phyloP scores from a whole-genome alignment of 2,888 invertebrate genomes.

The Peribatodes rhomboidaria region DNA sequence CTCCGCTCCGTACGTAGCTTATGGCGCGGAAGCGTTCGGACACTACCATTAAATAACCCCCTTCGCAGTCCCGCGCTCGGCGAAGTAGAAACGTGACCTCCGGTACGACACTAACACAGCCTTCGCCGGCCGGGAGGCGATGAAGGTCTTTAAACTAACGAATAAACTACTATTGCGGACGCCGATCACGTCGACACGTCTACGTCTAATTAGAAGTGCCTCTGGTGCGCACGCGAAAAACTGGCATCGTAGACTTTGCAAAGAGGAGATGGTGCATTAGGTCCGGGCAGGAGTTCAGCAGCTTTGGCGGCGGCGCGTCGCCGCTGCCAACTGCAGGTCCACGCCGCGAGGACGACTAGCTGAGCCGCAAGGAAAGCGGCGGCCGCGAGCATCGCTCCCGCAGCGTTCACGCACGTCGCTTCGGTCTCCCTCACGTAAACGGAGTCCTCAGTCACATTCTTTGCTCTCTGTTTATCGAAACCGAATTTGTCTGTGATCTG shows the following conservation, averaged over 20 bases:
- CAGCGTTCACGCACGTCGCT: slow-evolving; percentile 90
- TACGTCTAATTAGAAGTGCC: slow-evolving; percentile 79
- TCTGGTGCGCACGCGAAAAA: slow-evolving; percentile 91
- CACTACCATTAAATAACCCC: slow-evolving; percentile 78
- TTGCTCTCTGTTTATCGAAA: slow-evolving; percentile 90
- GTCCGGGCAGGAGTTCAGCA: slow-evolving; percentile 89
- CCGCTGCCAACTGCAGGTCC: slow-evolving; percentile 96
- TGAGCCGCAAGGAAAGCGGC: slow-evolving; percentile 95
- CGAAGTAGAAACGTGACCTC: slow-evolving; percentile 59
- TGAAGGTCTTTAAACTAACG: slow-evolving; percentile 79
- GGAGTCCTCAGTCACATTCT: slow-evolving; percentile 89
- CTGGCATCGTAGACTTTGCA: slow-evolving; percentile 96
- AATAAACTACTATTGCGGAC: slow-evolving; percentile 85
- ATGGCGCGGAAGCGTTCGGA: slow-evolving; percentile 71
- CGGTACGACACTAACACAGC: slow-evolving; percentile 58
- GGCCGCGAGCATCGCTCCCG: slow-evolving; percentile 94
- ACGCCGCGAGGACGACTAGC: slow-evolving; percentile 94
- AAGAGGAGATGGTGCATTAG: slow-evolving; percentile 87
- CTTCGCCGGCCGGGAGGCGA: slow-evolving; percentile 73
- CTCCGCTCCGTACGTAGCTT: slow-evolving; percentile 66
- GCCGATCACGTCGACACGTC: slow-evolving; percentile 77
- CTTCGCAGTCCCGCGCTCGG: slow-evolving; percentile 75
- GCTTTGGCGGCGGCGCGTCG: slow-evolving; percentile 89
- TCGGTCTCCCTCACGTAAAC: slow-evolving; percentile 89
- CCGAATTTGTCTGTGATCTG: slow-evolving; percentile 97